Evolutionary conservation across 2,888 invertebrate genomes (phyloP), one percentile per base, ranked within the genome.

Genomic region (Thysanoteuthis rhombus): DNA sequence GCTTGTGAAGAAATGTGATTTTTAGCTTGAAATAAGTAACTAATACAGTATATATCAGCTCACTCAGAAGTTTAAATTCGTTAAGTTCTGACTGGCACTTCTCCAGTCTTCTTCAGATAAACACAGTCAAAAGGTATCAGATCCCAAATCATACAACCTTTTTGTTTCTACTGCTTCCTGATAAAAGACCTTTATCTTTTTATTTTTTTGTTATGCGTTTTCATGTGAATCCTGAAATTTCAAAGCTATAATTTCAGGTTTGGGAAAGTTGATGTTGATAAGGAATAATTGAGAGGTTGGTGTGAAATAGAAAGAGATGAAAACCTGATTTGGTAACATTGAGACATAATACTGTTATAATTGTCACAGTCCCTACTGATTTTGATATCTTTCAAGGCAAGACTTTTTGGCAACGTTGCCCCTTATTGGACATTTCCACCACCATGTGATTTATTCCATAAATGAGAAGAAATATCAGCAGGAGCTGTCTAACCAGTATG

Each of bases 321-420:
- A 75, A 52, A 52, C 52, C 25, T 52, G 52, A 52, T 52, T 52
- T 52, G 52, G 25, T 52, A 52, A 75, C 75, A n/a, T n/a, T 75
- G 32, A 58, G 75, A 75, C 36, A 75, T 75, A n/a, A 75, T n/a
- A 16, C 75, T 75, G n/a, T 36, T 75, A 36, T n/a, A 75, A 75
- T 75, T 75, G 75, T 75, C 75, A 75, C 75, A 75, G 75, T 75
- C 75, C 75, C 75, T n/a, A 75, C n/a, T 75, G 75, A 75, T n/a
- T 75, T 75, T n/a, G n/a, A 6, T 75, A n/a, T 25, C 52, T 25
- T 75, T 75, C 75, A 75, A 75, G 75, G 75, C 75, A 75, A 75
- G 75, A 75, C n/a, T 75, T 75, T 75, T 75, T 75, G 75, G 75
- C 75, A 75, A 75, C 36, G 75, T 75, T 75, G 75, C 75, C 75